phyloP scores from a whole-genome alignment of 2,797 vertebrate genomes.

The Catostomus latipinnis region DNA sequence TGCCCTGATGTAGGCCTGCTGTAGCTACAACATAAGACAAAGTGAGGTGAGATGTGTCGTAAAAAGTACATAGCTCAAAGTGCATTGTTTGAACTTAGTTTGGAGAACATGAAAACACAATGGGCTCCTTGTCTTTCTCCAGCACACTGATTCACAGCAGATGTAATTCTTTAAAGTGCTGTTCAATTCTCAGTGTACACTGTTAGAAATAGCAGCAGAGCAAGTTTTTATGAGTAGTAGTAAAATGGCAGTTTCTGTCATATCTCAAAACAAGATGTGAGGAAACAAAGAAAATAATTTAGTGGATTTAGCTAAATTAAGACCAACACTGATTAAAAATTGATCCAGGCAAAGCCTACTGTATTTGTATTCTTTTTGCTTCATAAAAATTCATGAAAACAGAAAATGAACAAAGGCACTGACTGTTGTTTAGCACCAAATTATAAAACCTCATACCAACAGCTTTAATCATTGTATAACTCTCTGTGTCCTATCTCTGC shows the following conservation, averaged over 20 bases:
- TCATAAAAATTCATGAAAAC: conserved; percentile 24
- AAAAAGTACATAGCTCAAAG: conserved; percentile 8
- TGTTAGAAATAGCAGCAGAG: conserved; percentile 24
- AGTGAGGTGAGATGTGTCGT: neutral
- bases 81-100: conserved; percentile 14
- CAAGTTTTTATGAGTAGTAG: conserved; percentile 54
- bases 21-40: conserved; percentile 18
- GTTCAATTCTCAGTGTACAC: conserved; percentile 35
- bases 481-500: conserved; percentile 42
- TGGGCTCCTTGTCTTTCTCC: conserved; percentile 24
- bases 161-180: conserved; percentile 56
- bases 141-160: conserved; percentile 47
- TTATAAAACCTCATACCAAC: conserved; percentile 23
- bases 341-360: neutral
- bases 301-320: conserved; percentile 9
- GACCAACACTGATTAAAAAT: conserved; percentile 21
- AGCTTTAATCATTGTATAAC: conserved; percentile 27
- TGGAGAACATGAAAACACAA: conserved; percentile 42
- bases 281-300: conserved; percentile 22
- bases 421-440: conserved; percentile 65
- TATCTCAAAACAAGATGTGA: conserved; percentile 31
- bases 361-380: conserved; percentile 18
- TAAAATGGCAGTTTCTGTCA: conserved; percentile 48
- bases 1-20: neutral
- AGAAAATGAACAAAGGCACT: conserved; percentile 25